A percentile compares a stretch with the other conserved stretches of the same genome.
Evolutionary conservation across 1,140 invertebrate genomes (phyloP).

Genomic region (Bombus affinis): DNA sequence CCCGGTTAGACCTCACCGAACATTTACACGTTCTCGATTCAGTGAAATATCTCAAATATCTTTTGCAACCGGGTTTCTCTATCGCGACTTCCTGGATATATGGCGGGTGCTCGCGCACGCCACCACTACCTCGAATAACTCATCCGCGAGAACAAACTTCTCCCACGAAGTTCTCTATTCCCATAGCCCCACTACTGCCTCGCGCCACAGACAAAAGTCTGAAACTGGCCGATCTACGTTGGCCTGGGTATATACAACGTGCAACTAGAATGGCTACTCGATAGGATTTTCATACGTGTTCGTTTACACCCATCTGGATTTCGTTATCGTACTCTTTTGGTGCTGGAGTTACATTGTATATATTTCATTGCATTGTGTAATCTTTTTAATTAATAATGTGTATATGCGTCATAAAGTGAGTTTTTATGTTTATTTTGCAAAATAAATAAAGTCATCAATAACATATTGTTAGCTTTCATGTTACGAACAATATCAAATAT

Average conservation of each 20-base stretch:
- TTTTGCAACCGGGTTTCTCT: slow-evolving; percentile 12
- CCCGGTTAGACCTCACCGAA: slow-evolving; percentile 25
- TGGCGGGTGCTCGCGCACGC: slow-evolving; percentile 65
- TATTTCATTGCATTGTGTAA: neutral
- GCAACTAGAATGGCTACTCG: slow-evolving; percentile 13
- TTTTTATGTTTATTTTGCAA: neutral
- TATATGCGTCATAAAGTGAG: no score
- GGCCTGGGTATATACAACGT: neutral
- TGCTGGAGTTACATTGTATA: neutral
- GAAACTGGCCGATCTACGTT: slow-evolving; percentile 44
- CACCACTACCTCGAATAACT: slow-evolving; percentile 61
- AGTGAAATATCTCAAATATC: neutral
- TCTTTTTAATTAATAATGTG: no score
- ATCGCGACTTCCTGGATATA: slow-evolving; percentile 42
- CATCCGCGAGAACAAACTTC: slow-evolving; percentile 61
- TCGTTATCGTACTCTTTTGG: neutral
- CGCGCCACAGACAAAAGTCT: slow-evolving; percentile 56
- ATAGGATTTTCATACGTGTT: neutral
- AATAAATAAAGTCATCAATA: no score
- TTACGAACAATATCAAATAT: neutral
- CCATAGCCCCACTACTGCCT: slow-evolving; percentile 44
- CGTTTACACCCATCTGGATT: neutral
- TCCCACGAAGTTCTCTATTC: slow-evolving; percentile 30
- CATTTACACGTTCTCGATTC: neutral
- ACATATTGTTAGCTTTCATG: no score